Evolutionary conservation across 2,888 invertebrate species (phyloP), one percentile per base, ranked within the genome.

Genomic region (Thecocarcelia acutangulata): DNA sequence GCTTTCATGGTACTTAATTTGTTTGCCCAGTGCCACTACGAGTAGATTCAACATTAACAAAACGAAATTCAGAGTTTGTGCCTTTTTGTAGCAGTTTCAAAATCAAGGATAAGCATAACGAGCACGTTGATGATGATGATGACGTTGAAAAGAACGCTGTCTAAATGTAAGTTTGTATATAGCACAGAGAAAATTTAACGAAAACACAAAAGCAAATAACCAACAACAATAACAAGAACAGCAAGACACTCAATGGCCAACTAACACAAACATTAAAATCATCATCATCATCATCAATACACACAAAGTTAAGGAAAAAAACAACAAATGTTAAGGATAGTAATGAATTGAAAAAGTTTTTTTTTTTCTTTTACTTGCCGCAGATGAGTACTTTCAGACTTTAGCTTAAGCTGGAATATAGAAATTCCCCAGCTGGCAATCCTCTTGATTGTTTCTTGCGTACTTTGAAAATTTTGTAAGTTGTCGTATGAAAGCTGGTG

Each of bases 331-430:
- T 44, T 54, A 50, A 63, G 68, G 24, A 56, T 42, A 78, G 78
- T 76, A 78, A 78, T 48, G 77, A 82, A 78, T 82, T 77, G 77
- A 74, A 82, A 80, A 82, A 78, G 69, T 74, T 73, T 77, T 68
- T 61, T 28, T 13, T n/a, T 3, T 54, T 37, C 9, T 28, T 4
- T 46, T 24, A 17, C 28, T 40, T 40, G n/a, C 3, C 0, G 1
- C 21, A 42, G 11, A 28, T 50, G 56, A 15, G 59, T 15, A 13
- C 9, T 15, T 58, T 11, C 40, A 13, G 19, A 33, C 4, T 9
- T 44, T 9, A 13, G 13, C 12, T 46, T 58, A 11, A 19, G 24
- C 28, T 21, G 11, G 46, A 17, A 44, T 44, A 68, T 28, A 44
- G 9, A 44, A 69, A 56, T 44, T 77, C 58, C 54, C 64, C 21